Evolutionary conservation across 2,888 invertebrate genomes (phyloP).

Genomic region (Nemotelus nigrinus): DNA sequence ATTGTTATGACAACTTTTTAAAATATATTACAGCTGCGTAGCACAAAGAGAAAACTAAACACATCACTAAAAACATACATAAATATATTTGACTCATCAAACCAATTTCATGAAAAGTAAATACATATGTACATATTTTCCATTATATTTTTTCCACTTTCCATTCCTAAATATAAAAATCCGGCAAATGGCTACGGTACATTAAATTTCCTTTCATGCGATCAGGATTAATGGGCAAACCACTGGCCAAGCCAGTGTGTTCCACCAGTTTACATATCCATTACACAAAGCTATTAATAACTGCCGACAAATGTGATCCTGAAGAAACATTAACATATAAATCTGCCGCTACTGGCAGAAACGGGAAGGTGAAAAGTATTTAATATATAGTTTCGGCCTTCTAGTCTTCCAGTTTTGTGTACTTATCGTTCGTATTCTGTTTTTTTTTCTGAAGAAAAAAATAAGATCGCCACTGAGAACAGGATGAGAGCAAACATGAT

Average conservation of each 20-base stretch:
- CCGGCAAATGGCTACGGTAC: background rate
- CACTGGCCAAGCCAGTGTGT: background rate
- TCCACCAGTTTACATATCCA: background rate
- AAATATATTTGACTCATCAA: too few species aligned
- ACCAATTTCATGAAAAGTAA: too few species aligned
- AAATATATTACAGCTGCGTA: too few species aligned
- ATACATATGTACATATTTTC: too few species aligned
- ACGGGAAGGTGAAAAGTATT: background rate
- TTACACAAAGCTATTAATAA: conserved; percentile 1
- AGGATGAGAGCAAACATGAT: too few species aligned
- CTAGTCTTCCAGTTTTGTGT: background rate
- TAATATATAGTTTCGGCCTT: background rate
- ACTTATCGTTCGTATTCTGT: background rate
- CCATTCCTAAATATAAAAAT: background rate
- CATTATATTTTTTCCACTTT: too few species aligned
- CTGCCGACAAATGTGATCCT: background rate
- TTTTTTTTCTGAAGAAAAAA: too few species aligned
- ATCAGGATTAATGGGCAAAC: background rate
- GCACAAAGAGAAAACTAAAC: too few species aligned
- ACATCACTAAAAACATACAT: too few species aligned
- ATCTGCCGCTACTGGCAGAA: background rate
- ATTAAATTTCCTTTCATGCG: conserved; percentile 1
- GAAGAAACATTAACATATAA: background rate
- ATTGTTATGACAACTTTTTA: too few species aligned
- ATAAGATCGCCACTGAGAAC: too few species aligned